phyloP scores from a whole-genome alignment of 2,113 vertebrate genomes.

The Lophura nycthemera region DNA sequence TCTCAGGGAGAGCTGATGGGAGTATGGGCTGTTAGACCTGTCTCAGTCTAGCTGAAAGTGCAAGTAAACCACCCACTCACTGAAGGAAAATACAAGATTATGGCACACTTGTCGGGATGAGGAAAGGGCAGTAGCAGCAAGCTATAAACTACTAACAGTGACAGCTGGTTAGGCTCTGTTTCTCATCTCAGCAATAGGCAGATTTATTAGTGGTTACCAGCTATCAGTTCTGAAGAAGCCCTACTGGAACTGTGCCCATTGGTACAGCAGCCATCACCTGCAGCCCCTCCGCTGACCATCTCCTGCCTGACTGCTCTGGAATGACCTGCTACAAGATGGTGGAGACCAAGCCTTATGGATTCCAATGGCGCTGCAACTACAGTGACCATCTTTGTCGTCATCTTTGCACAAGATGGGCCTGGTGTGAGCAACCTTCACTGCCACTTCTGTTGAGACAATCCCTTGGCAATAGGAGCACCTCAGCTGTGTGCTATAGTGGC shows the following conservation, averaged over 20 bases:
- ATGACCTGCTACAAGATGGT: not conserved
- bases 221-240: not conserved
- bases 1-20: not conserved
- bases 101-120: not conserved
- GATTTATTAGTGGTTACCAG: not conserved
- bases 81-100: not conserved
- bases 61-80: rapidly evolving
- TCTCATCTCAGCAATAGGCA: not conserved
- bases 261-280: not conserved
- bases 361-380: not conserved
- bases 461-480: not conserved
- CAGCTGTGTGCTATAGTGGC: rapidly evolving
- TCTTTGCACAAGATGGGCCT: not conserved
- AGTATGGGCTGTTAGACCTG: not conserved
- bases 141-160: not conserved
- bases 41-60: not conserved
- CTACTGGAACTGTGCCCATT: not conserved
- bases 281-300: not conserved
- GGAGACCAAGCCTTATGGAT: not conserved
- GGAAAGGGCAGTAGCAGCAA: not conserved
- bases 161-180: not conserved
- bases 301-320: not conserved
- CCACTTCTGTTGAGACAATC: not conserved
- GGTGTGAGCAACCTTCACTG: not conserved
- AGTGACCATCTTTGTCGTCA: not conserved